A percentile compares a stretch with the other conserved stretches of the same genome.
Evolutionary conservation across 1,140 invertebrate species (phyloP).

Genomic region (Drosophila bifasciata): DNA sequence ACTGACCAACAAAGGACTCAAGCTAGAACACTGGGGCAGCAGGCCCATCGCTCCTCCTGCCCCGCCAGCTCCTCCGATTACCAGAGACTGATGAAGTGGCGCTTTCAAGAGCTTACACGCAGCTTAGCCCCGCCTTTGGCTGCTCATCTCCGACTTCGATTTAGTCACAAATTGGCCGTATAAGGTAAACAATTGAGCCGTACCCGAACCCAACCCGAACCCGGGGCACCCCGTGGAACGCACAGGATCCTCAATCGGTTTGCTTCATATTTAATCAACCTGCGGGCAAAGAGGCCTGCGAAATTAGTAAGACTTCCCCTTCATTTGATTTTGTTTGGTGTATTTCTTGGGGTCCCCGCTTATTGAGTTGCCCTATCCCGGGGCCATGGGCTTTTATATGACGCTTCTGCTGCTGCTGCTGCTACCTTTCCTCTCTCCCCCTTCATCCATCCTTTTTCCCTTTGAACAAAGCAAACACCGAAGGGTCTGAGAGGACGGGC

Average conservation of each 20-base stretch:
- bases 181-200: constrained; percentile 39
- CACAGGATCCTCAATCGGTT: constrained; percentile 43
- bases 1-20: constrained; percentile 71
- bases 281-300: constrained; percentile 20
- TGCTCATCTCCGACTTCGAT: constrained; percentile 55
- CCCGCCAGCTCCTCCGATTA: constrained; percentile 17
- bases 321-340: constrained; percentile 16
- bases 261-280: constrained; percentile 74
- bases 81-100: constrained; percentile 59
- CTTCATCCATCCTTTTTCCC: constrained; percentile 6
- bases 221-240: neutral
- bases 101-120: constrained; percentile 72
- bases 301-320: constrained; percentile 74
- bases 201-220: neutral
- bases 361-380: constrained; percentile 73
- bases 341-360: constrained; percentile 34
- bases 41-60: neutral
- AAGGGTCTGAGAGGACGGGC: constrained; percentile 19
- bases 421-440: constrained; percentile 23
- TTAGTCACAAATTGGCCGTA: constrained; percentile 76
- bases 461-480: constrained; percentile 56
- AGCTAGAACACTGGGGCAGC: neutral
- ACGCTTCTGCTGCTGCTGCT: constrained; percentile 42
- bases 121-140: constrained; percentile 47
- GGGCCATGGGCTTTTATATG: constrained; percentile 73